Evolutionary conservation across 2,113 vertebrate genomes (phyloP), one percentile per base, ranked within the genome.

Genomic region (Hipposideros armiger): DNA sequence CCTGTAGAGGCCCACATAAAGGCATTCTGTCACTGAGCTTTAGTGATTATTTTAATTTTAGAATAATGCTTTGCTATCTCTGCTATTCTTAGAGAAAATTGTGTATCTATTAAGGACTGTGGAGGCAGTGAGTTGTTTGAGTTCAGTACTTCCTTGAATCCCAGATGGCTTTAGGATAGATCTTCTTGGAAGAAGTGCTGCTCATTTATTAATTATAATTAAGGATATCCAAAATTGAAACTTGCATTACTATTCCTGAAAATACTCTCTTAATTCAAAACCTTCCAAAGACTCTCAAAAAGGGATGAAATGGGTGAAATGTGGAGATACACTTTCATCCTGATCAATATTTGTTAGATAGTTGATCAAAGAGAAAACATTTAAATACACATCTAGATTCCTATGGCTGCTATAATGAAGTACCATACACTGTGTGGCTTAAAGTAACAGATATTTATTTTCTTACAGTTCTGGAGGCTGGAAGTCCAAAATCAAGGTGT

Each of bases 201-300:
- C 97, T 98, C 97, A 97, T 97, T 98, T 97, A 94, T 97, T 97
- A 98, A 97, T 98, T 98, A 95, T 97, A 97, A 98, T 98, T 98
- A 98, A 98, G 97, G 96, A 92, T 74, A 90, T 96, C 90, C 74
- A 90, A 97, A 95, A 95, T 94, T 86, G 96, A 96, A 98, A 95
- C 89, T 62, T 69, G 56, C 90, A 52, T 96, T 97, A 50, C 81
- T 97, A 5, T 93, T 98, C 95, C 95, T 91, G 85, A 97, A 98
- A 97, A 80, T 91, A 97, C 73, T 93, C 67, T 89, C 92, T 97
- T 98, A 96, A 96, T 96, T 98, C 85, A 95, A 91, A 87, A 97
- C 92, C 62, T 93, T 15, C 5, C 60, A 81, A 36, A 93, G 77
- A 90, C 52, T 92, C 83, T 96, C 58, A 88, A 52, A 97, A 94